Conservation (phyloP, 2,888 invertebrate species). For the Parnassius orleans region DNA sequence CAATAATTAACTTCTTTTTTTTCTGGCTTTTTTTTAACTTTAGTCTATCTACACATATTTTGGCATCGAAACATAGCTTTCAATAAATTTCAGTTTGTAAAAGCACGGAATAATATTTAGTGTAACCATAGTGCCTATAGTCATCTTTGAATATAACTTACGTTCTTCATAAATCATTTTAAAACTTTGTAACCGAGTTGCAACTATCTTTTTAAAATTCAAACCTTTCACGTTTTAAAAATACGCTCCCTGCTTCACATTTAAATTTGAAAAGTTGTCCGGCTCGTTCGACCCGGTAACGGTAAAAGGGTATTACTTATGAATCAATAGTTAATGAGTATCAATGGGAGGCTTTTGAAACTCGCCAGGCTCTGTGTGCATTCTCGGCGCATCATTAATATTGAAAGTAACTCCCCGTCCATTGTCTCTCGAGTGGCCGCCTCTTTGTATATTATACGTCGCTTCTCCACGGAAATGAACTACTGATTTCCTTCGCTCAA, state of each 20-base stretch:
- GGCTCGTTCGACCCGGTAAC: constrained; percentile 51
- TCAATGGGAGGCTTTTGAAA: constrained; percentile 75
- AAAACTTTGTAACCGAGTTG: constrained; percentile 3
- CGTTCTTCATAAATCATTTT: constrained; percentile 1
- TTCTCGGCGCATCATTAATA: constrained; percentile 77
- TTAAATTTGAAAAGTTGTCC: constrained; percentile 74
- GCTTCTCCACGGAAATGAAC: constrained; percentile 59
- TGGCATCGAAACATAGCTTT: too few relatives aligned
- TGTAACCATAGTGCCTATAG: too few relatives aligned
- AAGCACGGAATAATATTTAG: neutral
- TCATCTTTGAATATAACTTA: too few relatives aligned
- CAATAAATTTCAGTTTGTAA: too few relatives aligned
- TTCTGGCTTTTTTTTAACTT: too few relatives aligned
- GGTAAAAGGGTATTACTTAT: constrained; percentile 79
- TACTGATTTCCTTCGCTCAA: constrained; percentile 69
- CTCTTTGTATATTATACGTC: constrained; percentile 71
- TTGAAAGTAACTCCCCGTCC: constrained; percentile 69
- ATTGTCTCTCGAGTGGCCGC: constrained; percentile 71
- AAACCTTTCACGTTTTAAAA: constrained; percentile 42
- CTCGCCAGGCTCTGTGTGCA: constrained; percentile 68
- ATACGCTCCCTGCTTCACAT: constrained; percentile 57
- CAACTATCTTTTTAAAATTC: constrained; percentile 32
- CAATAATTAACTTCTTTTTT: too few relatives aligned
- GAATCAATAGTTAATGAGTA: constrained; percentile 80
- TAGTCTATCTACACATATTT: too few relatives aligned